Evolutionary conservation across 2,797 vertebrate genomes (phyloP).

Genomic region (Morelia viridis): DNA sequence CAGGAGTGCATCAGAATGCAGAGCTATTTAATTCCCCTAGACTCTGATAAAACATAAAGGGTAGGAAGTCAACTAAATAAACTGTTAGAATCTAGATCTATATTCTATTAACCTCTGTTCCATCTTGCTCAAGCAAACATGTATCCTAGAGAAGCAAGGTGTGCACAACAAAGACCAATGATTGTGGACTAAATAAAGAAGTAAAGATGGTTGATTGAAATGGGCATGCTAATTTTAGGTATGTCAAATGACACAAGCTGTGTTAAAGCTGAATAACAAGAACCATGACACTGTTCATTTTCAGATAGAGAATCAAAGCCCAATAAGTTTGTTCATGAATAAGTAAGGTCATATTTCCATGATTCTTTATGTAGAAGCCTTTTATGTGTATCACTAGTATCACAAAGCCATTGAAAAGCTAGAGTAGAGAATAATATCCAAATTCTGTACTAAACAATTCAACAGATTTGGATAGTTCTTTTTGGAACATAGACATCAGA

Average conservation of each 20-base stretch:
- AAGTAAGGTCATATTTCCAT: neutral
- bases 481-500: neutral
- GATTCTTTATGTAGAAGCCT: neutral
- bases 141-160: too few species aligned
- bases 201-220: neutral
- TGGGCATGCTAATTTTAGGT: neutral
- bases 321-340: neutral
- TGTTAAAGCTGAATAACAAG: neutral
- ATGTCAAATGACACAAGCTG: neutral
- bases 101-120: too few species aligned
- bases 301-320: neutral
- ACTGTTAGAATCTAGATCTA: too few species aligned
- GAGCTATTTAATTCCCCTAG: too few species aligned
- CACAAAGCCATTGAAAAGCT: constrained; percentile 20
- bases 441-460: neutral
- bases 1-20: too few species aligned
- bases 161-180: too few species aligned
- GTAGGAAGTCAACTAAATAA: too few species aligned
- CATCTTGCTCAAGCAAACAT: too few species aligned
- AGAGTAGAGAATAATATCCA: neutral
- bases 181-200: too few species aligned
- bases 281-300: neutral
- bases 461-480: neutral
- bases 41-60: too few species aligned
- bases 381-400: constrained; percentile 44